These are phyloP conservation scores for Oceanodroma leucorhoa DNA, from an alignment of 2,797 vertebrate genomes.

Conservation along the genomic window DNA sequence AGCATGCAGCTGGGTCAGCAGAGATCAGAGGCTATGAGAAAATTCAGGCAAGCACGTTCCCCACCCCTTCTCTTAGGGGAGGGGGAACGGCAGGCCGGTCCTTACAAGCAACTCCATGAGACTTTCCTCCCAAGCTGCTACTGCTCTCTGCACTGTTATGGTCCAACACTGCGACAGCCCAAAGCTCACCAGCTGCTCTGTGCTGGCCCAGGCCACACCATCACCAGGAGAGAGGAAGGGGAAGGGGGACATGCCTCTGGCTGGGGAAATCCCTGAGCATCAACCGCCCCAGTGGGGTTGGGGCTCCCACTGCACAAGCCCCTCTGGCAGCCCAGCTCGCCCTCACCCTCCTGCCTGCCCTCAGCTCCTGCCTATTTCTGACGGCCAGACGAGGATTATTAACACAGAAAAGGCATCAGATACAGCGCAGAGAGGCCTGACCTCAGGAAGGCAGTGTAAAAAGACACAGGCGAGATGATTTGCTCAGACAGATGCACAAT, in stretches of 20 bases:
- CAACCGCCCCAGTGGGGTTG: background rate
- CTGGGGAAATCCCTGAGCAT: background rate
- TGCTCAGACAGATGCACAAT: background rate
- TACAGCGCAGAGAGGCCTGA: background rate
- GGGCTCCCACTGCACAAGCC: background rate
- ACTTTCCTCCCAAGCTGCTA: background rate
- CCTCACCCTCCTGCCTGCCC: background rate
- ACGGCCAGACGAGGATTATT: background rate
- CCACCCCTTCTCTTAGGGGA: background rate
- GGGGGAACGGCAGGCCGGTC: rapidly evolving
- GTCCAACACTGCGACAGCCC: rapidly evolving
- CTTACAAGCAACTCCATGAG: background rate
- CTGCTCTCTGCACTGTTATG: rapidly evolving
- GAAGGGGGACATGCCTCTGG: background rate
- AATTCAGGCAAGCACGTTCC: conserved; percentile 8
- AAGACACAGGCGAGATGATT: background rate
- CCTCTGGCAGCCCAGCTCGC: background rate
- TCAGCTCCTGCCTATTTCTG: background rate
- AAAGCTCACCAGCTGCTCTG: background rate
- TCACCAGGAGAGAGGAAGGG: background rate
- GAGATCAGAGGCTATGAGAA: conserved; percentile 59
- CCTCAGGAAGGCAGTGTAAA: background rate
- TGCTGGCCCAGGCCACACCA: background rate
- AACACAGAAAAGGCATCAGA: background rate
- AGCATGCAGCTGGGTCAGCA: conserved; percentile 56